phyloP scores from a whole-genome alignment of 2,797 vertebrate genomes.

The Thamnophis elegans region DNA sequence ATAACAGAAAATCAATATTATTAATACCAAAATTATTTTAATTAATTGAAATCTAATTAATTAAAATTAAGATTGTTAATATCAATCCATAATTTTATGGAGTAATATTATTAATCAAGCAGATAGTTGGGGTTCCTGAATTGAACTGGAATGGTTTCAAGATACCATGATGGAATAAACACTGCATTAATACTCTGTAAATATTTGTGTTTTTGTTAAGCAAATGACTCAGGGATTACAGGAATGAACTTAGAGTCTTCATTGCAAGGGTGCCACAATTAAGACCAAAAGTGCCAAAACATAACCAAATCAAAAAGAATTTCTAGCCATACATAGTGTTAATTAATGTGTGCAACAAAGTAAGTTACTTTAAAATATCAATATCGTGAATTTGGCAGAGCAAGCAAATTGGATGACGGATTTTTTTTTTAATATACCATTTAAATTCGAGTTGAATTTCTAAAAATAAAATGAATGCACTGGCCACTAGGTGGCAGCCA shows the following conservation, averaged over 20 bases:
- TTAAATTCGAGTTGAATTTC: neutral
- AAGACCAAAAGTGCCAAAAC: neutral
- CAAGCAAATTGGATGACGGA: neutral
- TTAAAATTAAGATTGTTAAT: neutral
- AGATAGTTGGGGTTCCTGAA: neutral
- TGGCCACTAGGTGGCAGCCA: slow-evolving; percentile 73
- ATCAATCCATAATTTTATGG: neutral
- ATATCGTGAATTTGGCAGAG: too few relatives aligned
- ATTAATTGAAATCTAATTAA: neutral
- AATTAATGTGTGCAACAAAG: neutral
- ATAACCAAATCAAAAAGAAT: neutral
- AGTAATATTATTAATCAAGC: neutral
- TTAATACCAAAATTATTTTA: neutral
- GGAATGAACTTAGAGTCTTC: neutral
- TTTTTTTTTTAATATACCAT: neutral
- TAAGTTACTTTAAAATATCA: neutral
- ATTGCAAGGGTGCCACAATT: neutral
- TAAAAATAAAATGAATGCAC: slow-evolving; percentile 25
- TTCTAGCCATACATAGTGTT: neutral
- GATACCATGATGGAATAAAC: neutral
- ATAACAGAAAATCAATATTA: neutral
- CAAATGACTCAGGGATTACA: neutral
- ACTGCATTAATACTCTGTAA: neutral
- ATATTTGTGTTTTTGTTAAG: neutral
- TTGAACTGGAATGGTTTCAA: neutral